These are phyloP conservation scores for Bettongia penicillata DNA, from an alignment of 2,113 vertebrate genomes.

Conservation along the genomic window DNA sequence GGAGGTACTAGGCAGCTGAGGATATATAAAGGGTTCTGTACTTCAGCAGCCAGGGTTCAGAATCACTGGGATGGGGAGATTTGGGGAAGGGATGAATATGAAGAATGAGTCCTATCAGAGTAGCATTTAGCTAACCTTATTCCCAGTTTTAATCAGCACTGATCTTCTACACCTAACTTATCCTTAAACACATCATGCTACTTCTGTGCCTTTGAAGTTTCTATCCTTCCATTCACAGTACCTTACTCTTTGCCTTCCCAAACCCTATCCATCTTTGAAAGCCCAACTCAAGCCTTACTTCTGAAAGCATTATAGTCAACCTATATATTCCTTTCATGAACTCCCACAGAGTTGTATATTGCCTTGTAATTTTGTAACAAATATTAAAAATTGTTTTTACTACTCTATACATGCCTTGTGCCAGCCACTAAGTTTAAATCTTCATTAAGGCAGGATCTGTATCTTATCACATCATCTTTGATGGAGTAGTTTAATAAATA, in stretches of 20 bases:
- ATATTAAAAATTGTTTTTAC: too few relatives aligned
- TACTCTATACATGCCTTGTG: too few relatives aligned
- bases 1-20: neutral
- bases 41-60: neutral
- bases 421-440: too few relatives aligned
- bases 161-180: neutral
- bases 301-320: neutral
- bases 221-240: neutral
- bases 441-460: too few relatives aligned
- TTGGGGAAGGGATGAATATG: neutral
- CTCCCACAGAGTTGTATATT: neutral
- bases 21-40: neutral
- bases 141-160: neutral
- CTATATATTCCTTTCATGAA: neutral
- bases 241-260: neutral
- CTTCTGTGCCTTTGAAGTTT: neutral
- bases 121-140: neutral
- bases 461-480: too few relatives aligned
- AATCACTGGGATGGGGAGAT: neutral
- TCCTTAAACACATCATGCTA: neutral
- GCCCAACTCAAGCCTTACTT: neutral
- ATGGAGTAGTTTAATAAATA: too few relatives aligned
- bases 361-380: too few relatives aligned
- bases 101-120: neutral
- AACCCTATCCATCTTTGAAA: neutral